These are phyloP conservation scores for Corvus hawaiiensis DNA, from an alignment of 2,113 vertebrate genomes.

Conservation along the genomic window DNA sequence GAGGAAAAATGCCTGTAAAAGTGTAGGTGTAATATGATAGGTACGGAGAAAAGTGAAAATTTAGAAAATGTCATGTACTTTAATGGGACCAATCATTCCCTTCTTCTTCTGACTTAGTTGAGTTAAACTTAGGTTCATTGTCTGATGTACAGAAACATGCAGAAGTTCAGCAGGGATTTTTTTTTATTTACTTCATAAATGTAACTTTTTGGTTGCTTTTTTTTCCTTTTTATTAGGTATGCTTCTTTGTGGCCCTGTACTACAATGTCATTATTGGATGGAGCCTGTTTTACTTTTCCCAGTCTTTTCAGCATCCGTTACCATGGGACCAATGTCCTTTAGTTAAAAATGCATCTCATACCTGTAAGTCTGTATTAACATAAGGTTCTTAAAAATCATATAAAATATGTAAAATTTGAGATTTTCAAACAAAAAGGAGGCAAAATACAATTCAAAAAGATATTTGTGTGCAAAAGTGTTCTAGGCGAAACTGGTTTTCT, in stretches of 20 bases:
- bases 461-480: background rate
- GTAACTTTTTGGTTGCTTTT: background rate
- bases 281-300: conserved; percentile 98
- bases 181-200: background rate
- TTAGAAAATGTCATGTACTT: background rate
- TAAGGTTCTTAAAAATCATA: background rate
- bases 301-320: conserved; percentile 95
- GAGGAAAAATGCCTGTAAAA: background rate
- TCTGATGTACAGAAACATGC: background rate
- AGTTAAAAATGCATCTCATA: conserved; percentile 85
- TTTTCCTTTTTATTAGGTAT: conserved; percentile 76
- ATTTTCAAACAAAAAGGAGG: background rate
- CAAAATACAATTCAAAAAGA: background rate
- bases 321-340: conserved; percentile 96
- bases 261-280: conserved; percentile 99
- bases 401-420: background rate
- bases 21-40: background rate
- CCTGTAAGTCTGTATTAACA: conserved; percentile 75
- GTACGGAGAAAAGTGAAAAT: background rate
- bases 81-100: background rate
- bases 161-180: background rate
- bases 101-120: background rate
- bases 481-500: background rate
- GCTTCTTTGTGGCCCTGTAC: conserved; percentile 94
- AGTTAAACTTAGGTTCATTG: background rate